Base-by-base conservation (phyloP, 2,888 invertebrate species). In the Epirrhoe tristata region DNA sequence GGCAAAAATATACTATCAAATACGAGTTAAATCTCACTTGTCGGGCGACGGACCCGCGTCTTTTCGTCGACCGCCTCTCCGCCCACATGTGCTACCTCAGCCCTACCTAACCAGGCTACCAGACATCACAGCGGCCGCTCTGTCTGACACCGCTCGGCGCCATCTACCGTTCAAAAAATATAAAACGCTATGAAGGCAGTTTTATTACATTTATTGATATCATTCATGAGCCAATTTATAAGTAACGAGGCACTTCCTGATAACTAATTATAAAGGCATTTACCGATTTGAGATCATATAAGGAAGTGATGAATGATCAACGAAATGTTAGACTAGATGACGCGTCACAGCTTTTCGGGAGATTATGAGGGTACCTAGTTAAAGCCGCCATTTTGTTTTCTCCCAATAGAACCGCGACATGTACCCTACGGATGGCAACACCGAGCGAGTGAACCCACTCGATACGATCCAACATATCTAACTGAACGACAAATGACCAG, bases 111-210 rank as follows among this genome's bases (percentile, higher is more conserved):
- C 57, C 31, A 48, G 50, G 24, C 50, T 53, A 56, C 89, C 24
- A n/a, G n/a, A 88, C 90, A 91, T 89, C 91, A 89, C 92, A 91
- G 91, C 91, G 81, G 84, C 80, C 24, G 81, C 88, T 87, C 39
- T 43, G 88, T 87, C 85, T 84, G 77, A 85, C 85, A 81, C 81
- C 77, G 59, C 73, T 73, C 81, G 81, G 80, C 83, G 73, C 78
- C 80, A 77, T 76, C 85, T 86, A 88, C 85, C 70, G 52, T 71
- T 87, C 87, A 88, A 90, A 91, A 90, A 83, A 90, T 92, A 91
- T 85, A 90, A 91, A 91, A 91, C 86, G 87, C 89, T 90, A 88
- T 85, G 75, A 83, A 91, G 88, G 89, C 91, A 86, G 85, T 87
- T 87, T 81, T 79, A 80, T 81, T 80, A 81, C 83, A 83, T 51